These are phyloP conservation scores for Parazoanthus atlanticus DNA, from an alignment of 92 coral and sea anemone species.

Conservation along the genomic window DNA sequence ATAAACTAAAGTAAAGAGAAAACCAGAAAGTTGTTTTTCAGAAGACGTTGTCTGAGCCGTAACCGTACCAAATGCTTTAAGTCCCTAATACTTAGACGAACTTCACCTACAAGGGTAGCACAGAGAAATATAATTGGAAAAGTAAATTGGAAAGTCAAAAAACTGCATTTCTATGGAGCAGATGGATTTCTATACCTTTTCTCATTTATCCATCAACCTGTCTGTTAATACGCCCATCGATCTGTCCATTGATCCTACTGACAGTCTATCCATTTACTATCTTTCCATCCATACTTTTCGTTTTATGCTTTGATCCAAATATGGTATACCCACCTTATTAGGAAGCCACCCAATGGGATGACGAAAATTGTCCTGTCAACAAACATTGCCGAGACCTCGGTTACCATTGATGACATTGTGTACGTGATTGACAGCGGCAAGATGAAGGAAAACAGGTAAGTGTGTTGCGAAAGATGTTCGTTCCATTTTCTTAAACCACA, in stretches of 20 bases:
- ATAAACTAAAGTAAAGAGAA: too few relatives aligned
- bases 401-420: slow-evolving; percentile 98
- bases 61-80: too few relatives aligned
- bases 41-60: too few relatives aligned
- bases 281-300: not conserved
- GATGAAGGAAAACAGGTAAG: slow-evolving; percentile 94
- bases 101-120: not conserved
- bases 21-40: too few relatives aligned
- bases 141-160: not conserved
- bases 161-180: too few relatives aligned
- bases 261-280: too few relatives aligned
- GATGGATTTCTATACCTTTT: too few relatives aligned
- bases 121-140: not conserved
- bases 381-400: slow-evolving; percentile 97
- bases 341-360: slow-evolving; percentile 76
- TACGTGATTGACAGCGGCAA: slow-evolving; percentile 96
- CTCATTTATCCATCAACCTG: not conserved
- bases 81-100: too few relatives aligned
- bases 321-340: not conserved
- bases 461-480: not conserved
- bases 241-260: not conserved
- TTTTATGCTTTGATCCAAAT: not conserved
- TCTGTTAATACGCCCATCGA: too few relatives aligned
- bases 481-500: not conserved
- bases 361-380: slow-evolving; percentile 94